Evolutionary conservation across 1,140 invertebrate species (phyloP).

Genomic region (Steinernema khuongi): DNA sequence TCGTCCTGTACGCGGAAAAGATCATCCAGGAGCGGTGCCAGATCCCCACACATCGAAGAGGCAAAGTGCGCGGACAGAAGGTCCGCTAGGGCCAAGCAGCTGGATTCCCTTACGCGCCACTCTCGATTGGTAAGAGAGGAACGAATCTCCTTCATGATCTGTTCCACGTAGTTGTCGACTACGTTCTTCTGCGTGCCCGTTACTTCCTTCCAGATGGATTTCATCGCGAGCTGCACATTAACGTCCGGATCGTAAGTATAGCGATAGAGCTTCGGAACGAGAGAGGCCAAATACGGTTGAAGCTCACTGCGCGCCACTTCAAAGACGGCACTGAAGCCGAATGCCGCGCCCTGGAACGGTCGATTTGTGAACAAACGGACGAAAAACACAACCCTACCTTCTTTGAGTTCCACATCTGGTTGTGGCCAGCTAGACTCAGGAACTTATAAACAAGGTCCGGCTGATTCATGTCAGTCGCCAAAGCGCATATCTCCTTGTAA

Average conservation of each 20-base stretch:
- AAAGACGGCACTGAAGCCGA: slow-evolving; percentile 79
- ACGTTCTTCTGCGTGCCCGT: slow-evolving; percentile 78
- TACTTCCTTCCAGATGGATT: slow-evolving; percentile 80
- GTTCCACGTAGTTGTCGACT: slow-evolving; percentile 78
- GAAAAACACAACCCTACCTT: slow-evolving; percentile 59
- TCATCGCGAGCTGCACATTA: slow-evolving; percentile 82
- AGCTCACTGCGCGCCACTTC: slow-evolving; percentile 74
- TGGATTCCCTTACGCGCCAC: slow-evolving; percentile 80
- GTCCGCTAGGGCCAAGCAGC: slow-evolving; percentile 76
- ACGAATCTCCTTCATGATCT: slow-evolving; percentile 76
- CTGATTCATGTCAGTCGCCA: slow-evolving; percentile 85
- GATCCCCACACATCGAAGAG: slow-evolving; percentile 61
- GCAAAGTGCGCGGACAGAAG: slow-evolving; percentile 66
- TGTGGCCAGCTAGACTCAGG: slow-evolving; percentile 86
- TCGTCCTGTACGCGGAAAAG: slow-evolving; percentile 85
- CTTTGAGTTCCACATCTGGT: slow-evolving; percentile 82
- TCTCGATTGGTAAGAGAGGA: slow-evolving; percentile 74
- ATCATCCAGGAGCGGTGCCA: slow-evolving; percentile 74
- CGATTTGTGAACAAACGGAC: slow-evolving; percentile 12
- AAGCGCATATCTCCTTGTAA: slow-evolving; percentile 84
- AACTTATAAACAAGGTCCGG: slow-evolving; percentile 90
- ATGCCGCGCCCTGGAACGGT: slow-evolving; percentile 71
- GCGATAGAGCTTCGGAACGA: slow-evolving; percentile 80
- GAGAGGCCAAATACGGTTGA: slow-evolving; percentile 72
- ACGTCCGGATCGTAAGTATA: slow-evolving; percentile 79